Conservation (phyloP, 2,888 invertebrate species). For the Pimpla rufipes region DNA sequence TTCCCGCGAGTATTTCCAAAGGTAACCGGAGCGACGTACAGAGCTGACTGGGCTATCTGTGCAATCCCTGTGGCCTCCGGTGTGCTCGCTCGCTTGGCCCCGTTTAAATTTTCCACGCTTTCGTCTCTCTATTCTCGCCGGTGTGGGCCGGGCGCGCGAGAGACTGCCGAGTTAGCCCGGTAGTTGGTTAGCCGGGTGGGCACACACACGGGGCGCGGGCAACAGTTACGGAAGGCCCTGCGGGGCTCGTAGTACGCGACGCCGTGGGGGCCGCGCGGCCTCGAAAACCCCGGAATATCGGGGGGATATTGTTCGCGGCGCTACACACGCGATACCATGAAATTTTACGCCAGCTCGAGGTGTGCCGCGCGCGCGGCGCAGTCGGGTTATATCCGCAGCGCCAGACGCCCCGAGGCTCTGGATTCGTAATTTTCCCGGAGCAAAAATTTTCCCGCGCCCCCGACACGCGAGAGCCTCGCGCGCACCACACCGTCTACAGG, state of each 20-base stretch:
- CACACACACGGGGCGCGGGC: constrained; percentile 29
- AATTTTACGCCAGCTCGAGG: constrained; percentile 69
- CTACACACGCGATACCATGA: constrained; percentile 64
- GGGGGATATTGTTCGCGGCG: constrained; percentile 69
- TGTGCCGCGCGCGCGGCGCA: constrained; percentile 12
- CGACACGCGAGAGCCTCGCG: constrained; percentile 10
- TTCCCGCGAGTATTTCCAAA: constrained; percentile 33
- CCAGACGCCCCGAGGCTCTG: constrained; percentile 44
- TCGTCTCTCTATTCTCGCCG: constrained; percentile 47
- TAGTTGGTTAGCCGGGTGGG: constrained; percentile 8
- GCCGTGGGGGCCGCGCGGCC: constrained; percentile 36
- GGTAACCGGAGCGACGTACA: not conserved
- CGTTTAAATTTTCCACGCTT: constrained; percentile 55
- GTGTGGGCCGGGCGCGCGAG: constrained; percentile 15
- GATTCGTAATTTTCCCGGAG: constrained; percentile 65
- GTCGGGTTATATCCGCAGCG: not conserved
- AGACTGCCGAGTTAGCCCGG: constrained; percentile 51
- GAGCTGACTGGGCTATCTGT: constrained; percentile 43
- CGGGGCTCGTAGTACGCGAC: constrained; percentile 69
- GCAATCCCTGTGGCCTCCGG: not conserved
- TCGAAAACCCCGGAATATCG: constrained; percentile 70
- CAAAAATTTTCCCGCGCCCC: constrained; percentile 56
- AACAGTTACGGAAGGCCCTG: constrained; percentile 68
- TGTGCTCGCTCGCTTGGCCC: constrained; percentile 35
- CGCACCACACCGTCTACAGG: constrained; percentile 1